Percentiles rank a stretch among this genome's conserved stretches.
These are phyloP conservation scores for Conus canariensis DNA, from an alignment of 2,888 invertebrate species.

Conservation along the genomic window DNA sequence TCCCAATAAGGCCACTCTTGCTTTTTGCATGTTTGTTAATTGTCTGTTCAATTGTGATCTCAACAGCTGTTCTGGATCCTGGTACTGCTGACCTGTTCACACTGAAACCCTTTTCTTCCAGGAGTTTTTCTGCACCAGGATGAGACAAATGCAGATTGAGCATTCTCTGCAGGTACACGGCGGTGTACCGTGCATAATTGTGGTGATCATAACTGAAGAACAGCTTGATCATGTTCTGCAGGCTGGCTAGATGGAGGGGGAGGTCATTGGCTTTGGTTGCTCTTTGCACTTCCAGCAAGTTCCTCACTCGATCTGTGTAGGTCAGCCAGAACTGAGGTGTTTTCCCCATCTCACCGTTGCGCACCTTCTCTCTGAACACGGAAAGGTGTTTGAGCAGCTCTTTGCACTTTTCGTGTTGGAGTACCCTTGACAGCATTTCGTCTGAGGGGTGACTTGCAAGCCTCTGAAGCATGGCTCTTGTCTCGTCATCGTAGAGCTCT, in stretches of 20 bases:
- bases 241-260: neutral
- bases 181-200: conserved; percentile 13
- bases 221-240: neutral
- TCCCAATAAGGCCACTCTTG: neutral
- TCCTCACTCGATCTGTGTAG: conserved; percentile 48
- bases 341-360: conserved; percentile 42
- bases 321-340: conserved; percentile 52
- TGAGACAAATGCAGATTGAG: conserved; percentile 45
- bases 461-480: neutral
- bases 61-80: conserved; percentile 47
- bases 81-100: conserved; percentile 48
- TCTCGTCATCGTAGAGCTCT: neutral
- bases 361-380: conserved; percentile 41
- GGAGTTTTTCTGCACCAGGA: conserved; percentile 49
- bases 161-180: conserved; percentile 43
- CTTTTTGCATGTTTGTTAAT: conserved; percentile 14
- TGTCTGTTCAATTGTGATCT: conserved; percentile 45
- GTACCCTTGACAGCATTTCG: neutral
- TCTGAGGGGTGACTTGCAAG: neutral
- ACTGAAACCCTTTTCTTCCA: conserved; percentile 48
- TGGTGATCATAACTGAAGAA: too few relatives aligned
- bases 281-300: conserved; percentile 43
- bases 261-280: conserved; percentile 46
- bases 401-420: neutral
- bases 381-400: neutral